These are phyloP conservation scores for Drosophila micromelanica DNA, from an alignment of 1,140 invertebrate species.

Conservation along the genomic window DNA sequence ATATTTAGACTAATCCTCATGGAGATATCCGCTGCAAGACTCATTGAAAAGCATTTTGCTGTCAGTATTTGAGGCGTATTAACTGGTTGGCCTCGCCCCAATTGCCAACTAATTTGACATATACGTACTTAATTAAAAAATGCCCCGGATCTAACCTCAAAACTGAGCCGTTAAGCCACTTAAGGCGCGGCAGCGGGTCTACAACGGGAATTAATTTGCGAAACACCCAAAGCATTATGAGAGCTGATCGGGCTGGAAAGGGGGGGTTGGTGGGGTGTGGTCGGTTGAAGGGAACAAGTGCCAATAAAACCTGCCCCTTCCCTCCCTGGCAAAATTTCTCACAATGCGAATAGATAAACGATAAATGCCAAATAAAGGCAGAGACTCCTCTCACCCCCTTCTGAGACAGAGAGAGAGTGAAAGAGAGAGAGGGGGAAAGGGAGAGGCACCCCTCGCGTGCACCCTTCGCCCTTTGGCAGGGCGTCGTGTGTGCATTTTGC, in stretches of 20 bases:
- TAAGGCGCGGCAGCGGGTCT: constrained; percentile 45
- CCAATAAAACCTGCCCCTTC: constrained; percentile 11
- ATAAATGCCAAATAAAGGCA: constrained; percentile 73
- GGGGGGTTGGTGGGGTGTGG: not conserved
- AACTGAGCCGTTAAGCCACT: constrained; percentile 65
- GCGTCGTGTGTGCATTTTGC: constrained; percentile 73
- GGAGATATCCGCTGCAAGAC: not conserved
- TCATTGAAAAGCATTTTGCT: not conserved
- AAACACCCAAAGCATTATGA: constrained; percentile 44
- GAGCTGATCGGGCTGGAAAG: not conserved
- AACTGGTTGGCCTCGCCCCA: constrained; percentile 21
- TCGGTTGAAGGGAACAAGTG: constrained; percentile 21
- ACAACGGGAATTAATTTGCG: constrained; percentile 68
- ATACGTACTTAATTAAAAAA: constrained; percentile 72
- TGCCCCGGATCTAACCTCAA: constrained; percentile 20
- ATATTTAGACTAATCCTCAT: not conserved
- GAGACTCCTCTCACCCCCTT: not conserved
- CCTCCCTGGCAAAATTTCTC: constrained; percentile 3
- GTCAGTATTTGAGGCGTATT: constrained; percentile 7
- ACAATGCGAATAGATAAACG: constrained; percentile 76
- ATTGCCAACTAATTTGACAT: constrained; percentile 80
- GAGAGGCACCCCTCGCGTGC: not conserved
- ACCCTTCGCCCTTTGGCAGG: constrained; percentile 1
- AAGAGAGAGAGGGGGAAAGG: too few species aligned
- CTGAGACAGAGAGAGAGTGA: too few species aligned